Conservation (phyloP, 2,797 vertebrate genomes). For the Fistularia tabacaria region DNA sequence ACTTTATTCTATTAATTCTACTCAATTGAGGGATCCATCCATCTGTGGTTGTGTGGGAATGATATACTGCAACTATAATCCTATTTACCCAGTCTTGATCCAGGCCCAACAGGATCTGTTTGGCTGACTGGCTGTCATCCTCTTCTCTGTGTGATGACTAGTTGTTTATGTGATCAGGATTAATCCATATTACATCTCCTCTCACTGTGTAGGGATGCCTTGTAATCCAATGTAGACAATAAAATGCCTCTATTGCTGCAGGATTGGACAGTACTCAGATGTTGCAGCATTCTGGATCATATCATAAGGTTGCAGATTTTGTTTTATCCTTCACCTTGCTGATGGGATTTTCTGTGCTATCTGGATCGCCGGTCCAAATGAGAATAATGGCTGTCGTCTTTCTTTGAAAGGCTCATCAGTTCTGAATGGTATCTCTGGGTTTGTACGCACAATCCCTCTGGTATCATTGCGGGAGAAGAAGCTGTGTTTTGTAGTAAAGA, state of each 20-base stretch:
- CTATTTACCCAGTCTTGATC: slow-evolving; percentile 31
- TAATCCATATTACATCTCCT: slow-evolving; percentile 18
- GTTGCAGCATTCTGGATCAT: slow-evolving; percentile 9
- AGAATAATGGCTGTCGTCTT: slow-evolving; percentile 20
- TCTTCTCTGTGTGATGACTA: slow-evolving; percentile 13
- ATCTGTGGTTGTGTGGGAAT: slow-evolving; percentile 33
- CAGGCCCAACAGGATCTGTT: slow-evolving; percentile 18
- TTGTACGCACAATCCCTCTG: slow-evolving; percentile 18
- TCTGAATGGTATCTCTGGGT: slow-evolving; percentile 26
- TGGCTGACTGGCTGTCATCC: slow-evolving; percentile 3
- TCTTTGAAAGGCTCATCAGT: slow-evolving; percentile 19
- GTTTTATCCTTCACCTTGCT: slow-evolving; percentile 27
- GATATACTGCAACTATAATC: slow-evolving; percentile 38
- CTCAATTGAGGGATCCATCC: slow-evolving; percentile 30
- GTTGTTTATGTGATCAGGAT: slow-evolving; percentile 19
- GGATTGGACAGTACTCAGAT: slow-evolving; percentile 5
- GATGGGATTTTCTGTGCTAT: slow-evolving; percentile 14
- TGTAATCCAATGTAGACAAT: slow-evolving; percentile 15
- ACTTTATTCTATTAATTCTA: slow-evolving; percentile 30
- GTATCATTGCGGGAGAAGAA: no score
- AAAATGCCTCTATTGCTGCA: background rate
- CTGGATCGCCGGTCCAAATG: slow-evolving; percentile 21
- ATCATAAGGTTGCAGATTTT: slow-evolving; percentile 6
- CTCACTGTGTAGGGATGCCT: slow-evolving; percentile 6
- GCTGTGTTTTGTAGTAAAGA: slow-evolving; percentile 5